Conservation (phyloP, 2,113 vertebrate genomes). For the Thamnophis sirtalis region DNA sequence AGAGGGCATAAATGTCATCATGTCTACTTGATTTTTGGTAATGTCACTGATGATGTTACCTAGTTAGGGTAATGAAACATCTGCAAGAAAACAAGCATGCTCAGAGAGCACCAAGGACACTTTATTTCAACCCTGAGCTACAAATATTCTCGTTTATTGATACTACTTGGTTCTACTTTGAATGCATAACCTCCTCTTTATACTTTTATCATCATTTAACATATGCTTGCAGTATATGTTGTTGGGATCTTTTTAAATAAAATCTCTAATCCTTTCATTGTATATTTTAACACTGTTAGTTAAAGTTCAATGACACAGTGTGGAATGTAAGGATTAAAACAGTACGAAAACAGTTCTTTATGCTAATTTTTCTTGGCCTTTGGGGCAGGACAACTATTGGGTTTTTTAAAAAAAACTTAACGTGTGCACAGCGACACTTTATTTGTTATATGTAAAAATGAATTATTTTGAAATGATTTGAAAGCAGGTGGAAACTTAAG, state of each 20-base stretch:
- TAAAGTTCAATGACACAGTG: not conserved
- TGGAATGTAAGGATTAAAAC: not conserved
- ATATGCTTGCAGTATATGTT: not conserved
- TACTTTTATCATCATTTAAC: not conserved
- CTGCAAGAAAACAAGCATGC: too few species aligned
- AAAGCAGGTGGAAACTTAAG: not conserved
- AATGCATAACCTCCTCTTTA: not conserved
- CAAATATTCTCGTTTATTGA: too few species aligned
- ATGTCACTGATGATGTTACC: too few species aligned
- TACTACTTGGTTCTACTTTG: too few species aligned
- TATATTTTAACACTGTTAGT: accelerated
- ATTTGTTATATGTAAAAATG: not conserved
- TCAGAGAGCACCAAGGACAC: too few species aligned
- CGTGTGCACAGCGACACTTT: not conserved
- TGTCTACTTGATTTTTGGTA: not conserved
- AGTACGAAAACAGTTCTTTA: not conserved
- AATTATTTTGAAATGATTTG: not conserved
- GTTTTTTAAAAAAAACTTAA: not conserved
- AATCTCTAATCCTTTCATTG: not conserved
- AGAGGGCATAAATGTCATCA: not conserved
- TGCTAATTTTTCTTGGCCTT: not conserved
- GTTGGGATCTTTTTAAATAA: not conserved
- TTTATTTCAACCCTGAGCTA: too few species aligned
- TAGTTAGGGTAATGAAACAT: too few species aligned
- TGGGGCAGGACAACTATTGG: conserved; percentile 3